phyloP scores from a whole-genome alignment of 1,140 invertebrate species.

The Colletes latitarsis region DNA sequence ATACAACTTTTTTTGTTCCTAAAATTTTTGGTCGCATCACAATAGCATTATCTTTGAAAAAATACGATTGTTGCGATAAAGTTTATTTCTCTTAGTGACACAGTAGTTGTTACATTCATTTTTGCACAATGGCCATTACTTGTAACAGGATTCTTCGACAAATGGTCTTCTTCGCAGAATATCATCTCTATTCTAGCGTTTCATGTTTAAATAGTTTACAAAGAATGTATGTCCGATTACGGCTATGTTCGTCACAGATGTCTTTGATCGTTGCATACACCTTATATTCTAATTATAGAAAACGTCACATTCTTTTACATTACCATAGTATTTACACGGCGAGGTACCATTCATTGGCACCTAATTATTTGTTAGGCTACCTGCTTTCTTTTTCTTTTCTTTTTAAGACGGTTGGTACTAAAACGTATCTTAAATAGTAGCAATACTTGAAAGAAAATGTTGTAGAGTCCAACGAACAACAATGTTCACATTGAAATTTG shows the following conservation, averaged over 20 bases:
- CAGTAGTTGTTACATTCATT: conserved; percentile 40
- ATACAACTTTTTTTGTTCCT: too few relatives aligned
- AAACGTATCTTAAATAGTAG: conserved; percentile 38
- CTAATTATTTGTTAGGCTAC: conserved; percentile 59
- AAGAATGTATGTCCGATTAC: conserved; percentile 49
- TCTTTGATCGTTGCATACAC: conserved; percentile 64
- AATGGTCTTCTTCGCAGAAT: conserved; percentile 16
- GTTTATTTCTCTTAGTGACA: conserved; percentile 40
- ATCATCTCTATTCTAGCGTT: conserved; percentile 26
- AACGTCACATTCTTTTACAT: conserved; percentile 44
- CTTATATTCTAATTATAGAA: conserved; percentile 63
- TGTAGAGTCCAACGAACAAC: conserved; percentile 13
- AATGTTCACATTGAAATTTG: not conserved
- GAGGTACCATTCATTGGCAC: conserved; percentile 46
- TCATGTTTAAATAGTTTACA: conserved; percentile 54
- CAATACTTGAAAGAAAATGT: conserved; percentile 41
- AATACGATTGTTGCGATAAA: conserved; percentile 20
- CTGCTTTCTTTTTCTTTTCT: conserved; percentile 5
- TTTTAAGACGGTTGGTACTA: conserved; percentile 8
- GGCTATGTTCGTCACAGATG: conserved; percentile 46
- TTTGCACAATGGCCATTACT: conserved; percentile 6
- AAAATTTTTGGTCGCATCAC: too few relatives aligned
- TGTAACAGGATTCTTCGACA: conserved; percentile 23
- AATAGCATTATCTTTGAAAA: not conserved
- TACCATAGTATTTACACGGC: conserved; percentile 57